These are phyloP conservation scores for Paraescarpia echinospica DNA, from an alignment of 1,140 invertebrate species.

Conservation along the genomic window DNA sequence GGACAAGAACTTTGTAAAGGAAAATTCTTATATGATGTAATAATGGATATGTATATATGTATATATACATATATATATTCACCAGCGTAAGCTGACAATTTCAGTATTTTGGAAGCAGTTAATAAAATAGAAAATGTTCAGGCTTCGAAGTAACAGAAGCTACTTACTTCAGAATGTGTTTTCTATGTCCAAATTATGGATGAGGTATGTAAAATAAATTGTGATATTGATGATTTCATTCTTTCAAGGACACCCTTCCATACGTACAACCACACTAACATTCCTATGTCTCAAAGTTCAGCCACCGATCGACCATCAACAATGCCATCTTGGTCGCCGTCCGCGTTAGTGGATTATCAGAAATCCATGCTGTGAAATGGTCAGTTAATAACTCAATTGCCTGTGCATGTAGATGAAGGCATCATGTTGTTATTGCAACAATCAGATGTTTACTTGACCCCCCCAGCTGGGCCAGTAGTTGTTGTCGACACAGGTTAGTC, in stretches of 20 bases:
- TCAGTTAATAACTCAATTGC: neutral
- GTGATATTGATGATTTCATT: neutral
- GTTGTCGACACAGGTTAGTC: neutral
- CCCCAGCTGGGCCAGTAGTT: neutral
- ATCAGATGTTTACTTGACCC: neutral
- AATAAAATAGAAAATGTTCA: too few relatives aligned
- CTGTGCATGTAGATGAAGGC: neutral
- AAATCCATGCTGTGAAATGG: neutral
- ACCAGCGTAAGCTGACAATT: too few relatives aligned
- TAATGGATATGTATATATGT: too few relatives aligned
- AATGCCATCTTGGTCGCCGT: neutral
- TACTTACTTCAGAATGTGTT: neutral
- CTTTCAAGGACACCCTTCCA: neutral
- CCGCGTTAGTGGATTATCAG: neutral
- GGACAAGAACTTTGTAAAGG: neutral
- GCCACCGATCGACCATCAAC: neutral
- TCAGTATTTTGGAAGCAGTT: too few relatives aligned
- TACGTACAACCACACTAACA: neutral
- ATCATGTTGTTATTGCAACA: neutral
- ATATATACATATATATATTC: too few relatives aligned
- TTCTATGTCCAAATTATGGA: neutral
- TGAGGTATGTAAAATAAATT: neutral
- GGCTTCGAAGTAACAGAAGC: too few relatives aligned
- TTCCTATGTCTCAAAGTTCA: neutral
- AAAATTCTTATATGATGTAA: too few relatives aligned